Base-by-base conservation (phyloP, 2,888 invertebrate genomes). In the Sphaerophoria taeniata region DNA sequence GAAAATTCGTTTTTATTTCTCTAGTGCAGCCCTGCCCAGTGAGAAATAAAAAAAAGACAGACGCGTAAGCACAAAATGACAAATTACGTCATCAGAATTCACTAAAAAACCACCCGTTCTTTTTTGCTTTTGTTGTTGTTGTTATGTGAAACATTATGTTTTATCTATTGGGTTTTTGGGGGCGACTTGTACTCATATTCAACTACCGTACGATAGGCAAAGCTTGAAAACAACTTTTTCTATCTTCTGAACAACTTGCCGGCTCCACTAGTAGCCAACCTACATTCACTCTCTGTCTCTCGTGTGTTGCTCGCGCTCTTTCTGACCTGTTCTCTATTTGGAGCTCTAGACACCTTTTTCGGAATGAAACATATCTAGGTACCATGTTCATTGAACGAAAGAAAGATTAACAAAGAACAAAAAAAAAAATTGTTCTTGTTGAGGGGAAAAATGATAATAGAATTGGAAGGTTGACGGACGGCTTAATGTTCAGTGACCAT, bases 21-120 rank as follows among this genome's bases (percentile, higher is more conserved):
- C 12, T 14, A 51, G 39, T 11, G 6, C 34, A 6, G 14, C 31
- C 33, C 65, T 39, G 12, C 43, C 7, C 58, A 65, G 34, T 24
- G 34, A 16, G 61, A 77, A 24, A 33, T 5, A 43, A 7, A 43
- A 43, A 9, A 43, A 43, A 43, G 14, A 81, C 24, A 24, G 24
- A 2, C 24, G 55, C 67, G 55, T 36, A 16, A 79, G 71, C 60
- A 60, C 43, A 33, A 78, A 73, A 63, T 33, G 61, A 63, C 45
- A 71, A 70, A 79, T 84, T 84, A 84, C 80, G 84, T 84, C 84
- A 84, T 80, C 84, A 72, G 55, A 55, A 61, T 72, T 55, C 47
- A 76, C 69, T 80, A 72, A 75, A 75, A 84, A 53, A 75, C 63
- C 58, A 58, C 16, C 33, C 74, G 78, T 12, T 43, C 11, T 43